Base-by-base conservation (phyloP, 23 tunicate genomes). In the Halocynthia roretzi region DNA sequence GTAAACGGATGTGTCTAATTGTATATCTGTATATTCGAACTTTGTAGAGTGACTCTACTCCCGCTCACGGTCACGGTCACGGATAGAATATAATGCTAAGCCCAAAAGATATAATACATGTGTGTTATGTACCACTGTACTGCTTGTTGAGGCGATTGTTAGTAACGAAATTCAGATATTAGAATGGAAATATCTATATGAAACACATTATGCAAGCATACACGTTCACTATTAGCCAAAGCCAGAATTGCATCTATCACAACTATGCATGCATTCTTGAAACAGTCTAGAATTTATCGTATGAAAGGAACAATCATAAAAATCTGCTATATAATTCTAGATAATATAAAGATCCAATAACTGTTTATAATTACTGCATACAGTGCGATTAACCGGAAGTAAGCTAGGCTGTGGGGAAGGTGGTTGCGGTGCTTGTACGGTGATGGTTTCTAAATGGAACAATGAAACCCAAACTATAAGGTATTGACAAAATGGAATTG, bases 391-490 rank as follows among this genome's bases (percentile, higher is more conserved):
- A 19, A 85, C 90, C 1, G 97, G 97, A 10, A 80, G 86, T 40
- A 93, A 93, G 71, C 90, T 94, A n/a, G 99, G 95, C 50, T 94
- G 99, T 81, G 99, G 99, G 17, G 99, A 94, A 81, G 99, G 99
- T 11, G 99, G 99, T 6, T 94, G 99, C 68, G 99, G 99, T 67
- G 99, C 99, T 60, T 94, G 99, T 68, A 94, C 99, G 44, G 99
- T 94, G 23, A 94, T 94, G 95, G 80, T 94, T 8, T 94, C 99
- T 10, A 84, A 76, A 50, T 92, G 94, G 94, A 67, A 81, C 52
- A 48, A 23, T 18, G 67, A 75, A 14, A 48, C 48, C 19, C 50
- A 75, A 54, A 63, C 50, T 21, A 53, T 75, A 6, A 63, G 51
- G 86, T 82, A 22, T n/a, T n/a, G 14, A 11, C 62, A 11, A 11